Percentiles rank a stretch among this genome's conserved stretches.
phyloP scores from a whole-genome alignment of 92 coral and sea anemone genomes.

The Blastomussa wellsi region DNA sequence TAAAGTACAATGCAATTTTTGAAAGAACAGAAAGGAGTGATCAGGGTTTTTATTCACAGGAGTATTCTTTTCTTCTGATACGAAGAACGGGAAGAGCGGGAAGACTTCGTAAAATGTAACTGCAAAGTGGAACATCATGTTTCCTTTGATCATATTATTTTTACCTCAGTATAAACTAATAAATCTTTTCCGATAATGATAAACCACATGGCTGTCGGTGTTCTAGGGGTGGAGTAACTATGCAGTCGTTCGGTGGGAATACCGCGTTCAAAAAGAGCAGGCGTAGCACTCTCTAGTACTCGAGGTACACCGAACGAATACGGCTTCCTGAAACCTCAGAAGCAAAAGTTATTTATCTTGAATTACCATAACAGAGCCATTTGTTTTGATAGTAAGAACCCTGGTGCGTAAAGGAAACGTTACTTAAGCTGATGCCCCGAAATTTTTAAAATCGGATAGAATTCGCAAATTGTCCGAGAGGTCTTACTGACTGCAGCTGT shows the following conservation, averaged over 20 bases:
- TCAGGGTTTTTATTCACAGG: background rate
- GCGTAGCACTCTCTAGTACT: background rate
- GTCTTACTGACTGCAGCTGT: too few relatives aligned
- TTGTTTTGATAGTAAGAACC: background rate
- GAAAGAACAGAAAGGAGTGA: background rate
- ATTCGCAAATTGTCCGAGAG: background rate
- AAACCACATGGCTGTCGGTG: background rate
- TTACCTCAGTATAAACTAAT: background rate
- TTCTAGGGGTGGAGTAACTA: background rate
- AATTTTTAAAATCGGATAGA: background rate
- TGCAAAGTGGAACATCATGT: background rate
- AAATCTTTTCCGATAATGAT: background rate
- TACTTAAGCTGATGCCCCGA: background rate
- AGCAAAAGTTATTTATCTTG: background rate
- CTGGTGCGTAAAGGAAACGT: background rate
- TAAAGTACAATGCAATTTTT: conserved; percentile 7
- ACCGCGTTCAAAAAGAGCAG: too few relatives aligned
- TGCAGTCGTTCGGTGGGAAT: too few relatives aligned
- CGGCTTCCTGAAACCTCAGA: background rate
- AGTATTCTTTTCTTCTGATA: background rate
- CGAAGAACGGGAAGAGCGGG: background rate
- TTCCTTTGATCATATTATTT: background rate
- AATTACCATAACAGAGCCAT: background rate
- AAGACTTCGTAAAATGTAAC: background rate
- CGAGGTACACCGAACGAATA: background rate